A percentile compares a stretch with the other conserved stretches of the same genome.
Evolutionary conservation across 1,140 invertebrate genomes (phyloP).

Genomic region (silkworm (Bombyx mori)): ASM3026992v2 NC_085131.1:8363501-8364000

Average conservation of each 20-base stretch:
- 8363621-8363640: conserved; percentile 72
- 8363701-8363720: conserved; percentile 50
- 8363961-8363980: too few species aligned
- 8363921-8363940: too few species aligned
- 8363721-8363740: conserved; percentile 13
- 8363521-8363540: conserved; percentile 75
- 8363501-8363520: conserved; percentile 78
- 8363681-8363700: conserved; percentile 54
- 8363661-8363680: conserved; percentile 61
- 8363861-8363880: too few species aligned
- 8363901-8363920: too few species aligned
- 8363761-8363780: conserved; percentile 22
- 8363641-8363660: conserved; percentile 73
- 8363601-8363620: conserved; percentile 70
- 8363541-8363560: conserved; percentile 63
- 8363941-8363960: too few species aligned
- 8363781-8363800: conserved; percentile 13
- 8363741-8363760: conserved; percentile 15
- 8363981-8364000: too few species aligned
- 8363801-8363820: too few species aligned
- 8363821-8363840: too few species aligned
- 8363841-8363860: too few species aligned
- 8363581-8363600: conserved; percentile 71
- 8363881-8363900: too few species aligned
- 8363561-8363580: conserved; percentile 72